Evolutionary conservation across 2,888 invertebrate species (phyloP).

Genomic region (Ornithoptera priamus): DNA sequence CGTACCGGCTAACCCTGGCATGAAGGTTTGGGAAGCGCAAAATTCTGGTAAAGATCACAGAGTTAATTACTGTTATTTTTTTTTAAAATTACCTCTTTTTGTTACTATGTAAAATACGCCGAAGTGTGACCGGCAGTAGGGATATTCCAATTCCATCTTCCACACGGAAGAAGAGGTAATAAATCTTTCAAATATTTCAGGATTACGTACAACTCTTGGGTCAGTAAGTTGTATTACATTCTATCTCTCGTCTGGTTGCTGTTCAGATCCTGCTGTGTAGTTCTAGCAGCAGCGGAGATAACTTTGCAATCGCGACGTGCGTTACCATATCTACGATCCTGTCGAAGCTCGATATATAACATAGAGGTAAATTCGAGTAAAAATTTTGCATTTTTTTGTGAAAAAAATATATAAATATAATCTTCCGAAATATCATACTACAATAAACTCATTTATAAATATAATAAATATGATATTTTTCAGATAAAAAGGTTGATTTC

Average conservation of each 20-base stretch:
- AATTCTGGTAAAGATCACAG: too few species aligned
- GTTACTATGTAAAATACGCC: too few species aligned
- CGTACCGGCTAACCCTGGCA: too few species aligned
- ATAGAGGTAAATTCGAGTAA: conserved; percentile 69
- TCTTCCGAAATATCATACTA: not conserved
- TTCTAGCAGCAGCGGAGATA: conserved; percentile 80
- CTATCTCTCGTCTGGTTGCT: conserved; percentile 83
- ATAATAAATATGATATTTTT: conserved; percentile 30
- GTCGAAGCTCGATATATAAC: conserved; percentile 77
- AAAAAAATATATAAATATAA: not conserved
- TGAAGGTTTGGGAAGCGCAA: too few species aligned
- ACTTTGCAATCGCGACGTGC: conserved; percentile 76
- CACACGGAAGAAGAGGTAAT: too few species aligned
- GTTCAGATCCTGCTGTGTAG: conserved; percentile 81
- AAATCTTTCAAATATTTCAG: conserved; percentile 32
- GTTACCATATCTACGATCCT: conserved; percentile 62
- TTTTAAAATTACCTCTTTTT: too few species aligned
- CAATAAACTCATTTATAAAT: not conserved
- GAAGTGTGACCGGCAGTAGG: too few species aligned
- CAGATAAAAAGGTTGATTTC: conserved; percentile 80
- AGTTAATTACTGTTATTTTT: too few species aligned
- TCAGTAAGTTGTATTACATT: conserved; percentile 80
- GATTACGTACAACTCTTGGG: conserved; percentile 45
- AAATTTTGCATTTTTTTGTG: not conserved
- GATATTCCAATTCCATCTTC: too few species aligned